A percentile compares a stretch with the other conserved stretches of the same genome.
phyloP scores from a whole-genome alignment of 2,797 vertebrate species.

The Lepus townsendii region DNA sequence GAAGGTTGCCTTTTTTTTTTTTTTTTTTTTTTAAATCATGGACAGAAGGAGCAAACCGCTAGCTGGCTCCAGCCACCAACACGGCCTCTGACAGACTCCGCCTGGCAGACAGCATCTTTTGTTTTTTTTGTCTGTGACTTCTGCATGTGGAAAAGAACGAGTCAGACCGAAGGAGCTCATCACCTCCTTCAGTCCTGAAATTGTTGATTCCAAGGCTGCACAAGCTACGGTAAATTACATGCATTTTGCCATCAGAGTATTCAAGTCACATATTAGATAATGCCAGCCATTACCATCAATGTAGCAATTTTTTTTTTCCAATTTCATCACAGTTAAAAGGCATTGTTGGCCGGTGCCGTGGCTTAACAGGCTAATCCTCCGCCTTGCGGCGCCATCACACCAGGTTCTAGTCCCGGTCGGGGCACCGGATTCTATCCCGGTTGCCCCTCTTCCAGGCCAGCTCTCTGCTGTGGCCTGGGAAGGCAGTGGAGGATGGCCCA shows the following conservation, averaged over 20 bases:
- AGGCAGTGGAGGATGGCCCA: no score
- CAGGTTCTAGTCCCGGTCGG: no score
- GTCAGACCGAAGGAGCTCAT: accelerated
- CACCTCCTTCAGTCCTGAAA: background rate
- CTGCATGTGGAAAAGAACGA: background rate
- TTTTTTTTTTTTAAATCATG: no score
- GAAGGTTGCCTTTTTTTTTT: background rate
- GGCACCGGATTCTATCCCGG: no score
- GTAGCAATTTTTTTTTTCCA: background rate
- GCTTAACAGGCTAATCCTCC: no score
- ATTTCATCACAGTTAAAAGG: background rate
- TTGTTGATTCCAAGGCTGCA: background rate
- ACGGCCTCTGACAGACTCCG: accelerated
- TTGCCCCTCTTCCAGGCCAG: no score
- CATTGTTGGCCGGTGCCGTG: background rate
- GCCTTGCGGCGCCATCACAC: no score
- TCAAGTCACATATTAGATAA: background rate
- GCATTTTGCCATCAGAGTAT: background rate
- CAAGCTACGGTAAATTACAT: background rate
- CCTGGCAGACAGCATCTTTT: background rate
- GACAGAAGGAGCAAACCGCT: background rate
- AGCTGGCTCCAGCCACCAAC: background rate
- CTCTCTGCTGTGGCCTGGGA: no score
- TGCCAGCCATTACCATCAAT: background rate
- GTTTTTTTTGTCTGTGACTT: background rate